phyloP scores from a whole-genome alignment of 2,888 invertebrate genomes.

The Rhamnusium bicolor region DNA sequence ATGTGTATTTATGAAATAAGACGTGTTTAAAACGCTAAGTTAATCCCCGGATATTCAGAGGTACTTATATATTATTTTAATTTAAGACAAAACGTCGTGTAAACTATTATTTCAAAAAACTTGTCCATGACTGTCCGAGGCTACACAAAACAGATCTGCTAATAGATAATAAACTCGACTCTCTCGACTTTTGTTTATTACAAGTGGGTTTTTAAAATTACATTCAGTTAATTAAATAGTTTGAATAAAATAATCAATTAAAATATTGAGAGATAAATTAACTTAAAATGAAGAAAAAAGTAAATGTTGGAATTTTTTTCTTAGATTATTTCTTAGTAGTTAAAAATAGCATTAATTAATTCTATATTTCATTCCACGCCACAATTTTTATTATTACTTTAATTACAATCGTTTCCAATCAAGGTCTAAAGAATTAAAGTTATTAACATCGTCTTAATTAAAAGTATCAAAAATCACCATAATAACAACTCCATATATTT shows the following conservation, averaged over 20 bases:
- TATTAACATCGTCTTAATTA: conserved; percentile 16
- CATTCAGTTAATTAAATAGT: neutral
- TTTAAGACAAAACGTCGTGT: neutral
- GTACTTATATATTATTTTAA: too few relatives aligned
- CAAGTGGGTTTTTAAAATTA: neutral
- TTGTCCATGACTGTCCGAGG: neutral
- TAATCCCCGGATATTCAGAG: too few relatives aligned
- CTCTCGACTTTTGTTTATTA: too few relatives aligned
- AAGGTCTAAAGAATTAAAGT: conserved; percentile 5
- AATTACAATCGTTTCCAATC: neutral
- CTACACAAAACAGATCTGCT: neutral
- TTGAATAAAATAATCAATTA: neutral
- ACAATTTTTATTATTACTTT: neutral
- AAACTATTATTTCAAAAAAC: neutral
- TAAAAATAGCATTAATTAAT: neutral
- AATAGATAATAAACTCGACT: too few relatives aligned
- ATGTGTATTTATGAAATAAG: too few relatives aligned
- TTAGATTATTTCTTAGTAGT: neutral
- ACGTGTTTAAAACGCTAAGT: too few relatives aligned
- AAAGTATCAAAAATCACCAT: conserved; percentile 13
- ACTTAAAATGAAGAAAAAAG: neutral
- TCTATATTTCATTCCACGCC: neutral
- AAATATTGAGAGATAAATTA: neutral
- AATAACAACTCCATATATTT: conserved; percentile 7
- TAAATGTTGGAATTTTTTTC: neutral